Base-by-base conservation (phyloP, 2,113 vertebrate species). In the Corythoichthys haematopterus region DNA sequence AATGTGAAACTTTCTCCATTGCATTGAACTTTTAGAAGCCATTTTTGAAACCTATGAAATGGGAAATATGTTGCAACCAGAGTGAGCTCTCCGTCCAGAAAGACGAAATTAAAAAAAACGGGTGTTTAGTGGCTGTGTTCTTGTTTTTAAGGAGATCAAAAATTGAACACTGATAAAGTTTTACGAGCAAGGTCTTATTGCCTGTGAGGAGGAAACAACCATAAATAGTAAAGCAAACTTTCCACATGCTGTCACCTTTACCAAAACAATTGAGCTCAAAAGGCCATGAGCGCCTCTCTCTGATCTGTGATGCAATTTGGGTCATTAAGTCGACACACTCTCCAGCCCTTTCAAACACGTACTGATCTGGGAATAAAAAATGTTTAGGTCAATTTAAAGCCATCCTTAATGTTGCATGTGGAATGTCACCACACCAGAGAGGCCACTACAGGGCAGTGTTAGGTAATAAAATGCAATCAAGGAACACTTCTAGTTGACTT, bases 91-190 rank as follows among this genome's bases (percentile, higher is more conserved):
- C 46, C 7, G 40, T 56, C 28, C 66, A 69, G 45, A 72, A 35
- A 64, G 45, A 61, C 62, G 66, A 70, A 84, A 85, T 82, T 80
- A 77, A 74, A 5, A 20, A 40, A 37, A 51, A 63, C 40, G 6
- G 9, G 40, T 70, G 51, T 80, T 15, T 60, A 59, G 14, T 55
- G 8, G 35, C 70, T 65, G 64, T 70, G 66, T 82, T 57, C 50
- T 73, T 43, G 38, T 66, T 72, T 66, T 64, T 33, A 62, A 64
- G 56, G 35, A 28, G 51, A 62, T 63, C n/a, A 71, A 28, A 65
- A 45, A 20, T 38, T 13, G 5, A 48, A 47, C 46, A 12, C 68
- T 70, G 74, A 87, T 83, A 69, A 85, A 71, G 28, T 57, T 88
- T 86, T 82, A 85, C 47, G 75, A 78, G 69, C 40, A 50, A 11